phyloP scores from a whole-genome alignment of 2,797 vertebrate genomes.

The Hippocampus kuda region DNA sequence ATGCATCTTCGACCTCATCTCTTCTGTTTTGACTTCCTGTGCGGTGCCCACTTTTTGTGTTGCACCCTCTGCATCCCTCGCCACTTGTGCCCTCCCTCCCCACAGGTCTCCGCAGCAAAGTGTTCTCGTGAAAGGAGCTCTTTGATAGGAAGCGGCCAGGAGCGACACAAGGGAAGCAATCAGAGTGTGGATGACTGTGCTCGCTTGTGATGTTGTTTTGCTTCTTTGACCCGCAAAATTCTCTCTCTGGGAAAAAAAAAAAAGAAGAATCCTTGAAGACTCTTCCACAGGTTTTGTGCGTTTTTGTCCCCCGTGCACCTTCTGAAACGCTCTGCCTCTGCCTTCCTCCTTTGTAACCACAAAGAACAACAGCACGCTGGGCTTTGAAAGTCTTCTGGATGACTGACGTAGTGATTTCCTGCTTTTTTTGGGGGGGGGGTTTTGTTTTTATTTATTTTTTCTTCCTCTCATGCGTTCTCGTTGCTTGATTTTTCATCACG shows the following conservation, averaged over 20 bases:
- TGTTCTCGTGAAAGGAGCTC: constrained; percentile 65
- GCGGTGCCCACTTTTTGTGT: constrained; percentile 43
- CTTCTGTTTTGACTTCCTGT: constrained; percentile 57
- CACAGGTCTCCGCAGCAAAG: constrained; percentile 57
- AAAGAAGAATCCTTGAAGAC: constrained; percentile 35
- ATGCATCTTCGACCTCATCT: constrained; percentile 32
- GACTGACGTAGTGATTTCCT: constrained; percentile 1
- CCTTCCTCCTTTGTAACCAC: constrained; percentile 7
- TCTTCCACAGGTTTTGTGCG: constrained; percentile 17
- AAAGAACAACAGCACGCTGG: neutral
- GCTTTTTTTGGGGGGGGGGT: neutral
- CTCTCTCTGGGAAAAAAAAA: constrained; percentile 27
- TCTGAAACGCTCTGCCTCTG: constrained; percentile 39
- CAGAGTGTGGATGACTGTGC: constrained; percentile 53
- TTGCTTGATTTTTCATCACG: neutral
- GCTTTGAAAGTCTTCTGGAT: constrained; percentile 4
- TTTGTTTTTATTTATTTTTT: neutral
- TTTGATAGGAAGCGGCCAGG: constrained; percentile 63
- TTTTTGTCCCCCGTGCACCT: constrained; percentile 48
- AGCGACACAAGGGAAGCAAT: constrained; percentile 66
- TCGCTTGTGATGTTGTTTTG: constrained; percentile 46
- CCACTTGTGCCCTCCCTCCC: constrained; percentile 5
- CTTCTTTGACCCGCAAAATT: constrained; percentile 59
- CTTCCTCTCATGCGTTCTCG: neutral
- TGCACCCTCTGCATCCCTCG: constrained; percentile 6